phyloP scores from a whole-genome alignment of 2,888 invertebrate genomes.

The Lordiphosa fenestrarum region DNA sequence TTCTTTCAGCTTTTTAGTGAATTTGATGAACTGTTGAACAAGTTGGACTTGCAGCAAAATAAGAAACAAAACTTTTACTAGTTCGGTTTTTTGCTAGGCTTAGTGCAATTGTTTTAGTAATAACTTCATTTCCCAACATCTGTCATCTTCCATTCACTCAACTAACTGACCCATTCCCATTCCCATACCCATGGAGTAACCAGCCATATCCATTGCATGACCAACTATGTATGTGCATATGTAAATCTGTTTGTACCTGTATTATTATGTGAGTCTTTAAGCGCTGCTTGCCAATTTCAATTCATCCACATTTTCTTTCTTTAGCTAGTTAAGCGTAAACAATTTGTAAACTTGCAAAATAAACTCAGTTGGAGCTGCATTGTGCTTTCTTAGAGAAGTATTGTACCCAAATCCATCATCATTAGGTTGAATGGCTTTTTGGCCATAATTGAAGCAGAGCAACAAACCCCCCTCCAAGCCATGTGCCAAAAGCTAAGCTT shows the following conservation, averaged over 20 bases:
- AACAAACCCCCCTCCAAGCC: slow-evolving; percentile 28
- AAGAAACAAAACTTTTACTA: slow-evolving; percentile 56
- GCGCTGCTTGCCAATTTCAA: neutral
- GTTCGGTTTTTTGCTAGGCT: slow-evolving; percentile 1
- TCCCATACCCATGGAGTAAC: slow-evolving; percentile 13
- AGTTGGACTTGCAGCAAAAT: slow-evolving; percentile 67
- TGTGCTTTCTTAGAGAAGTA: slow-evolving; percentile 19
- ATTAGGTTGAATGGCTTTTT: slow-evolving; percentile 25
- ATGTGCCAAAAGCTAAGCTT: slow-evolving; percentile 36
- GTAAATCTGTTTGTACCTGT: no score
- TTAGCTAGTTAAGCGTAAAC: slow-evolving; percentile 49
- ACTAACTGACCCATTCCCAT: slow-evolving; percentile 27
- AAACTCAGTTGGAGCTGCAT: slow-evolving; percentile 27
- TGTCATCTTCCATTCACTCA: slow-evolving; percentile 26
- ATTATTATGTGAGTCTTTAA: slow-evolving; percentile 1
- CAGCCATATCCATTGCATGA: slow-evolving; percentile 6
- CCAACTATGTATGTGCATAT: neutral
- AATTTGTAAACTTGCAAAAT: slow-evolving; percentile 58
- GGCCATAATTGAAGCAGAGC: slow-evolving; percentile 32
- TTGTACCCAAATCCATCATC: slow-evolving; percentile 14
- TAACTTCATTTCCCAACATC: slow-evolving; percentile 25
- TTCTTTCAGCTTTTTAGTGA: slow-evolving; percentile 76
- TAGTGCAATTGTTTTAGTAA: slow-evolving; percentile 26
- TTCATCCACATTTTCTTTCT: slow-evolving; percentile 15
- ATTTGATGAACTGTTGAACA: slow-evolving; percentile 77